A percentile compares a stretch with the other conserved stretches of the same genome.
These are phyloP conservation scores for Chloroceryle aenea DNA, from an alignment of 2,113 vertebrate species.

Conservation along the genomic window DNA sequence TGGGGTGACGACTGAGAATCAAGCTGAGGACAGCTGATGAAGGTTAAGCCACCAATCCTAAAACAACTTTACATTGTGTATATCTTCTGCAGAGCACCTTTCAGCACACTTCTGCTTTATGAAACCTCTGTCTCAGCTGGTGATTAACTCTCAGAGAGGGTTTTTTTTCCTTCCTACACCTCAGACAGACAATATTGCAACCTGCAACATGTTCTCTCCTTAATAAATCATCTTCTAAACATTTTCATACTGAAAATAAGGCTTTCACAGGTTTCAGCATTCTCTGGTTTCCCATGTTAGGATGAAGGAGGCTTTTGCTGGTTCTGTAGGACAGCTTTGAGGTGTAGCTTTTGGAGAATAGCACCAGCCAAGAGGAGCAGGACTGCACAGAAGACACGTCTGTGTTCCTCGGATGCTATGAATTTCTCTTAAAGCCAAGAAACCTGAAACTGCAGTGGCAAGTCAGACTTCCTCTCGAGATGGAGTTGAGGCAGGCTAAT, in stretches of 20 bases:
- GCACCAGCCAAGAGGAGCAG: not conserved
- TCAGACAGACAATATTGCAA: not conserved
- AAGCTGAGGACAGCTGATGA: not conserved
- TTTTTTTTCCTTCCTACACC: not conserved
- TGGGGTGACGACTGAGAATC: not conserved
- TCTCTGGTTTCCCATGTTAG: not conserved
- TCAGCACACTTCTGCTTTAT: not conserved
- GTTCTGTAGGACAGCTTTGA: not conserved
- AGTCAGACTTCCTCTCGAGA: slow-evolving; percentile 29
- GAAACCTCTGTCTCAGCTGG: not conserved
- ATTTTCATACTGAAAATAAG: not conserved
- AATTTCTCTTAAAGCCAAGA: slow-evolving; percentile 26
- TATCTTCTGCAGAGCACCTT: not conserved
- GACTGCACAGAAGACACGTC: not conserved
- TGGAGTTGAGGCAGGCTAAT: slow-evolving; percentile 29
- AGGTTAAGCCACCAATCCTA: not conserved
- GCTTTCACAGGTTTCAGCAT: not conserved
- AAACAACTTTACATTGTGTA: rapidly evolving
- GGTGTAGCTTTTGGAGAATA: not conserved
- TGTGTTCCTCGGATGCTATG: not conserved
- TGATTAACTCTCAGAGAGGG: not conserved
- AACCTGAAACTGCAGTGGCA: slow-evolving; percentile 31
- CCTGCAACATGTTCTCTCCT: rapidly evolving
- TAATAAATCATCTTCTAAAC: not conserved
- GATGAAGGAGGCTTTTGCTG: not conserved